Evolutionary conservation across 2,797 vertebrate genomes (phyloP), one percentile per base, ranked within the genome.

Genomic region (Bucorvus abyssinicus): DNA sequence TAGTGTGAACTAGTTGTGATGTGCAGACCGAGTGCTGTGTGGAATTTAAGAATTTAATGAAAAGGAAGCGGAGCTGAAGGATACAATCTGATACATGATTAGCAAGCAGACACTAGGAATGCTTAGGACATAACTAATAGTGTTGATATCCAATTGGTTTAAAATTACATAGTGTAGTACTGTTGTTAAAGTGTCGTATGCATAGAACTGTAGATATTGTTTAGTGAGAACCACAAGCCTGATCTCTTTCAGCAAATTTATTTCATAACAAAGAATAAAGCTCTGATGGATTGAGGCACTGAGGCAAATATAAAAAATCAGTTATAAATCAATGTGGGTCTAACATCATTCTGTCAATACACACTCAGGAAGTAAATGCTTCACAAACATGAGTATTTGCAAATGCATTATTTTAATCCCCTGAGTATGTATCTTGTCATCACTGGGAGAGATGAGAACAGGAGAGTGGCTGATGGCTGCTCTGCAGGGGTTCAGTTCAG

Each of bases 1-100:
- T 73, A 89, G 47, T 71, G 87, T 93, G 74, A 90, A 61, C 4
- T 79, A 52, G 13, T 24, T 86, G 73, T 64, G 36, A 53, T 77
- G 8, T 55, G 70, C 32, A 79, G 76, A 91, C 49, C 67, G 87
- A 93, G 56, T 94, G 64, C 38, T 93, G 36, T 76, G 74, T 2
- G 30, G 50, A 95, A 92, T 89, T 94, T 91, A 86, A 84, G 83
- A 65, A 82, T 93, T 91, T 94, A 87, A 80, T 56, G 52, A 86
- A 89, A 65, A 95, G 71, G 64, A 96, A 95, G 56, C 69, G 9
- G 90, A 92, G 63, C 47, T 80, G 91, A 56, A 1, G 1, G 64
- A 75, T 90, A 68, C 79, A 21, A 86, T 90, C 42, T 91, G 36
- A 89, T 80, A 85, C 5, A 2, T 50, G 65, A 74, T 90, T 96